Percentiles rank a stretch among this genome's conserved stretches.
These are phyloP conservation scores for Silurus aristotelis DNA, from an alignment of 2,797 vertebrate species.

Conservation along the genomic window DNA sequence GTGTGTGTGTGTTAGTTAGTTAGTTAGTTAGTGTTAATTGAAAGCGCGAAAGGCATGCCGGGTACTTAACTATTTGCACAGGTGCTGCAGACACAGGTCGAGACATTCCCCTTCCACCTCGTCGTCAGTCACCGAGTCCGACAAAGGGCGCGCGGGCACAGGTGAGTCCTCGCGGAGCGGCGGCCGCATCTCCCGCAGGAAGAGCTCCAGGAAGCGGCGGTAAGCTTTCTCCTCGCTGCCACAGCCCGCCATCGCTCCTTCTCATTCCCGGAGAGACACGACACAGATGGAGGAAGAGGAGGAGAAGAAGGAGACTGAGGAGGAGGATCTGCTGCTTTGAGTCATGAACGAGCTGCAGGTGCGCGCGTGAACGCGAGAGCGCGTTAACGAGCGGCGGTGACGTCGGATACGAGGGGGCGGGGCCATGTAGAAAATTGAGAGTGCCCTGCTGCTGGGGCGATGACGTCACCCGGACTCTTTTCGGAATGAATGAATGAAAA, in stretches of 20 bases:
- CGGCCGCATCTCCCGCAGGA: constrained; percentile 91
- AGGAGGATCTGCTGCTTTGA: constrained; percentile 34
- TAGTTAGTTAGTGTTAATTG: background rate
- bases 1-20: background rate
- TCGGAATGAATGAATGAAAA: background rate
- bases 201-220: constrained; percentile 96
- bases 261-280: constrained; percentile 82
- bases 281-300: background rate
- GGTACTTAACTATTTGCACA: constrained; percentile 97
- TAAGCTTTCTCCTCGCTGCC: constrained; percentile 95
- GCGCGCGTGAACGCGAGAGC: constrained; percentile 49
- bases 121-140: constrained; percentile 89
- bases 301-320: background rate
- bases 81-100: constrained; percentile 91
- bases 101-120: constrained; percentile 95
- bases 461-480: background rate
- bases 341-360: constrained; percentile 56
- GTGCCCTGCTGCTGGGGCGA: background rate
- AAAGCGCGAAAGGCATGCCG: background rate
- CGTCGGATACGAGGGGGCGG: constrained; percentile 51
- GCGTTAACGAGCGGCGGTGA: constrained; percentile 51
- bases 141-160: constrained; percentile 84
- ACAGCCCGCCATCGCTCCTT: constrained; percentile 88
- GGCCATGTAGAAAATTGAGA: constrained; percentile 12
- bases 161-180: constrained; percentile 89